phyloP scores from a whole-genome alignment of 2,113 vertebrate genomes.

The Elaphurus davidianus region DNA sequence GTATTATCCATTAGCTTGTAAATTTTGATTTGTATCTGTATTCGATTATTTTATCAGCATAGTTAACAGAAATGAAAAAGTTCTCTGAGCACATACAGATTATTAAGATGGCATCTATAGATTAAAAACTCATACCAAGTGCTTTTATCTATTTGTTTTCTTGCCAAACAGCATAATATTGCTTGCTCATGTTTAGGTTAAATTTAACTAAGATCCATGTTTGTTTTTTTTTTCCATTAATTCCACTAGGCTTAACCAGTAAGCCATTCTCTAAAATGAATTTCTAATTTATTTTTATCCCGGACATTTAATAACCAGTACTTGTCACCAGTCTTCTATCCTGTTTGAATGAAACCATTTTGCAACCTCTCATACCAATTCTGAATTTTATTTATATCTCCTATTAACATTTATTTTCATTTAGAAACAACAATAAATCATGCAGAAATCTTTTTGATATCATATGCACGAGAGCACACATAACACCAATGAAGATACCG shows the following conservation, averaged over 20 bases:
- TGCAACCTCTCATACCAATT: neutral
- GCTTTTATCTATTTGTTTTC: neutral
- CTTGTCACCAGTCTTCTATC: neutral
- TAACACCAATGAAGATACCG: neutral
- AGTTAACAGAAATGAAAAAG: constrained; percentile 2
- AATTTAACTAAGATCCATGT: neutral
- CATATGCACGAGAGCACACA: neutral
- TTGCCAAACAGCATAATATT: neutral
- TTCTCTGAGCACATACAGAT: neutral
- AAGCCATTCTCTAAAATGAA: neutral
- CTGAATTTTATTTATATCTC: constrained; percentile 27
- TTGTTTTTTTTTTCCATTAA: neutral
- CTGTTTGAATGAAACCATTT: constrained; percentile 2
- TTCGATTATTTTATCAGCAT: neutral
- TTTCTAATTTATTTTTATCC: constrained; percentile 43
- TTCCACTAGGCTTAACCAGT: neutral
- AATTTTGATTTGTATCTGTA: neutral
- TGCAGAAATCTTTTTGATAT: neutral
- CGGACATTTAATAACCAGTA: neutral
- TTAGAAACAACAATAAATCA: neutral
- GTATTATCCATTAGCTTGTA: neutral
- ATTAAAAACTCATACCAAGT: neutral
- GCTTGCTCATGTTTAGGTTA: neutral
- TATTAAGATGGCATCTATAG: neutral
- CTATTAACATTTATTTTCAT: neutral